A percentile compares a stretch with the other conserved stretches of the same genome.
phyloP scores from a whole-genome alignment of 2,888 invertebrate genomes.

The Ophion slaviceki region DNA sequence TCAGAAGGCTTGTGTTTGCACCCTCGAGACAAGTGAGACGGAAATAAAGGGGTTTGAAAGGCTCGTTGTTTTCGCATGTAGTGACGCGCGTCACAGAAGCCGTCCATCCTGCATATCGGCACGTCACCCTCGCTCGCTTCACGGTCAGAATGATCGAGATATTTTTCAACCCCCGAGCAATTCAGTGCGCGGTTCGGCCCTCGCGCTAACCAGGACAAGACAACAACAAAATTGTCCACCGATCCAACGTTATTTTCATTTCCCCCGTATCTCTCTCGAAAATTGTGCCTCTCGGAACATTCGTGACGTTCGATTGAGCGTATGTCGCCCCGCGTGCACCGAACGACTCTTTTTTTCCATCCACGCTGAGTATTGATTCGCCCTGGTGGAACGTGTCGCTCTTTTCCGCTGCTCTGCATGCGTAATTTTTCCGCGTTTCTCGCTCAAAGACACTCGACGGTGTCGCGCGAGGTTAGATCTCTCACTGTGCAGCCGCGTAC shows the following conservation, averaged over 20 bases:
- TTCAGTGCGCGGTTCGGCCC: slow-evolving; percentile 38
- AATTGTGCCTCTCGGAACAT: background rate
- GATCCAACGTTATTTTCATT: too few species aligned
- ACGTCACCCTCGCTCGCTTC: background rate
- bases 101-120: background rate
- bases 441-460: background rate
- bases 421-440: slow-evolving; percentile 29
- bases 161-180: slow-evolving; percentile 42
- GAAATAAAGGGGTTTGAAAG: slow-evolving; percentile 44
- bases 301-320: background rate
- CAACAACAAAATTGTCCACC: too few species aligned
- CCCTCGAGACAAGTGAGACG: slow-evolving; percentile 41
- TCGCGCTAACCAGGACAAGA: slow-evolving; percentile 6
- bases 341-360: slow-evolving; percentile 31
- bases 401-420: slow-evolving; percentile 32
- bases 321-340: slow-evolving; percentile 47
- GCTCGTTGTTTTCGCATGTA: slow-evolving; percentile 29
- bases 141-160: slow-evolving; percentile 15
- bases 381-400: slow-evolving; percentile 51
- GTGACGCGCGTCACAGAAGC: slow-evolving; percentile 36
- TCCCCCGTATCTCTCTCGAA: background rate
- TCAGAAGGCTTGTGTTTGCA: slow-evolving; percentile 1
- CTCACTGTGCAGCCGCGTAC: background rate
- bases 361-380: slow-evolving; percentile 67
- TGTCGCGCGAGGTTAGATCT: background rate